Base-by-base conservation (phyloP, 2,888 invertebrate species). In the Hirtodrosophila trivittata region DNA sequence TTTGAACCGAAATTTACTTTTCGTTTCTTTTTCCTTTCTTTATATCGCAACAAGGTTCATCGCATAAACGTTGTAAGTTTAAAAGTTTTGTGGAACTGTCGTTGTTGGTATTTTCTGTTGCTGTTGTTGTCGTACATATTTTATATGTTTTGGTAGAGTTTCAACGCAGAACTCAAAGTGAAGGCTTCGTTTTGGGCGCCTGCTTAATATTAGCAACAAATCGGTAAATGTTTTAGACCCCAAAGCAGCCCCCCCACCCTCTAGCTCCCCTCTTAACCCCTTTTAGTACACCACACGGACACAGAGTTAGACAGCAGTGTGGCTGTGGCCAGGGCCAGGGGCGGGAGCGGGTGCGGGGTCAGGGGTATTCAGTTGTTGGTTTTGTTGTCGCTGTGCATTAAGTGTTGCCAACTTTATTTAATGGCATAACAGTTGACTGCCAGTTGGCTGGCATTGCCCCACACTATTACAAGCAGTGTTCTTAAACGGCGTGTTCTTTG, bases 321-420 rank as follows among this genome's bases (percentile, higher is more conserved):
- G 35, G n/a, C n/a, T n/a, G n/a, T n/a, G n/a, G n/a, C n/a, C n/a
- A n/a, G n/a, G n/a, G n/a, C n/a, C n/a, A n/a, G n/a, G n/a, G n/a
- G n/a, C n/a, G n/a, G n/a, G n/a, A n/a, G n/a, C n/a, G n/a, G n/a
- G n/a, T n/a, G n/a, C n/a, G n/a, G n/a, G n/a, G n/a, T n/a, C n/a
- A n/a, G n/a, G n/a, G n/a, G n/a, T n/a, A n/a, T 35, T 6, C 57
- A 63, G 63, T 70, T 74, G 68, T 66, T 75, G 74, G 74, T 81
- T 71, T 83, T 75, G 75, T 70, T 76, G 69, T 77, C 72, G 72
- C 64, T 87, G 76, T 85, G 83, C 87, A 83, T 87, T 85, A 87
- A 88, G 88, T 88, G 89, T 87, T 88, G 88, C 88, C 88, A 88
- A 88, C 86, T 88, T 87, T 87, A 87, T 87, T 89, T 87, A 86